Base-by-base conservation (phyloP, 2,113 vertebrate species). In the Pelusios castaneus region DNA sequence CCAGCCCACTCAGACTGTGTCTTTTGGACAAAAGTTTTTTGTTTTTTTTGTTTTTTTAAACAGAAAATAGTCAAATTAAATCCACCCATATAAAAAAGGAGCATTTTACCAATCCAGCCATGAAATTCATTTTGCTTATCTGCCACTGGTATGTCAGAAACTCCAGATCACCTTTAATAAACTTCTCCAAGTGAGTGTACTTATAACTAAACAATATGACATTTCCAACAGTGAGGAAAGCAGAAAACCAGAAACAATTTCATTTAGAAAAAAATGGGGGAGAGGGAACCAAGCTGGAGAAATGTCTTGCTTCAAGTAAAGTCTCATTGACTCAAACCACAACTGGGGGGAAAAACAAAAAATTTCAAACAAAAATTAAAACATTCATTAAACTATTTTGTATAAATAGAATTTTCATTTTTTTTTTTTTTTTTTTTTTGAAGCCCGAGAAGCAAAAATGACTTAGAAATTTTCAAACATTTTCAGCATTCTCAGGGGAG, bases 201-300 rank as follows among this genome's bases (percentile, higher is more conserved):
- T 96, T 94, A 83, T 95, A 97, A 93, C 89, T 77, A 90, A 96
- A 92, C 75, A 96, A 95, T 78, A 83, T 94, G 95, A 94, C 93
- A 96, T 95, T 94, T 96, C 54, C 90, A 94, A 92, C 86, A 93
- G 92, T n/a, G 80, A 95, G 91, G 91, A 94, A 96, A 60, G 89
- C 93, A 96, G 90, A 95, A 97, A 96, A 84, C 58, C 92, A 96
- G 95, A 96, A 97, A 94, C 78, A 92, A 97, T 96, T 90, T 93
- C 43, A 93, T 93, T 93, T 75, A 60, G 60, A 87, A 95, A 96
- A 87, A 95, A 95, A 90, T 38, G 41, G 38, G 2, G 9, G 17
- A 38, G 67, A 31, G 91, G 38, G 88, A 82, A 92, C 19, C n/a
- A 95, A 67, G 38, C 56, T 91, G 43, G 49, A 91, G 88, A 52